Percentiles rank a stretch among this genome's conserved stretches.
Evolutionary conservation across 2,113 vertebrate genomes (phyloP).

Genomic region (Sprattus sprattus): DNA sequence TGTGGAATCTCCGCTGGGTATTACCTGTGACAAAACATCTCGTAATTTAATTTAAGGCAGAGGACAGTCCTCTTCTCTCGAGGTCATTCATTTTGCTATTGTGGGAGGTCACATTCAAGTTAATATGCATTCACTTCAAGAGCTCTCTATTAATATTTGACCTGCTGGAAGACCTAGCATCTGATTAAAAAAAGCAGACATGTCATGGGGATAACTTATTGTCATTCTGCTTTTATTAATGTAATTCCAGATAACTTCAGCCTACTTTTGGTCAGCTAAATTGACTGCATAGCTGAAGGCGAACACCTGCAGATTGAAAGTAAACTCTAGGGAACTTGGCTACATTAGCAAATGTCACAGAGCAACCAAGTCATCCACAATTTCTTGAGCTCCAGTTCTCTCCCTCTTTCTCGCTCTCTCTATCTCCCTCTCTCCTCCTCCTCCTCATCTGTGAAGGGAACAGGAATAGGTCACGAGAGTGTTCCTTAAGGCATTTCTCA

Average conservation of each 20-base stretch:
- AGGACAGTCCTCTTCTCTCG: slow-evolving; percentile 33
- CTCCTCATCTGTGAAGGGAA: background rate
- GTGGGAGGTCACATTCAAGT: slow-evolving; percentile 40
- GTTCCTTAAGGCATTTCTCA: slow-evolving; percentile 24
- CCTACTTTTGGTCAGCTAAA: slow-evolving; percentile 49
- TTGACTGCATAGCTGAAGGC: slow-evolving; percentile 50
- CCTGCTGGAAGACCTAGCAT: slow-evolving; percentile 31
- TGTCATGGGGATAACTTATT: slow-evolving; percentile 40
- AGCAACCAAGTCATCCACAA: slow-evolving; percentile 36
- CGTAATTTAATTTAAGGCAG: slow-evolving; percentile 49
- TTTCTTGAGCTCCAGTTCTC: background rate
- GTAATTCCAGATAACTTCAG: slow-evolving; percentile 53
- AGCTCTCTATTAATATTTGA: slow-evolving; percentile 50
- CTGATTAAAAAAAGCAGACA: slow-evolving; percentile 22
- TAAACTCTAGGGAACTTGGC: slow-evolving; percentile 40
- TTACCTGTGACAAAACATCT: slow-evolving; percentile 30
- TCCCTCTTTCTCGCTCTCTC: background rate
- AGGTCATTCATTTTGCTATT: slow-evolving; percentile 32
- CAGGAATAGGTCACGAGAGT: slow-evolving; percentile 17
- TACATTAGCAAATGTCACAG: slow-evolving; percentile 55
- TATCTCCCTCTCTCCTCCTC: background rate
- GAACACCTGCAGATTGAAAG: slow-evolving; percentile 51
- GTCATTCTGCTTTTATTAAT: slow-evolving; percentile 47
- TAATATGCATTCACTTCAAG: slow-evolving; percentile 36
- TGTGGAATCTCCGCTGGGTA: slow-evolving; percentile 32